phyloP scores from a whole-genome alignment of 2,113 vertebrate species.

The Octodon degus region DNA sequence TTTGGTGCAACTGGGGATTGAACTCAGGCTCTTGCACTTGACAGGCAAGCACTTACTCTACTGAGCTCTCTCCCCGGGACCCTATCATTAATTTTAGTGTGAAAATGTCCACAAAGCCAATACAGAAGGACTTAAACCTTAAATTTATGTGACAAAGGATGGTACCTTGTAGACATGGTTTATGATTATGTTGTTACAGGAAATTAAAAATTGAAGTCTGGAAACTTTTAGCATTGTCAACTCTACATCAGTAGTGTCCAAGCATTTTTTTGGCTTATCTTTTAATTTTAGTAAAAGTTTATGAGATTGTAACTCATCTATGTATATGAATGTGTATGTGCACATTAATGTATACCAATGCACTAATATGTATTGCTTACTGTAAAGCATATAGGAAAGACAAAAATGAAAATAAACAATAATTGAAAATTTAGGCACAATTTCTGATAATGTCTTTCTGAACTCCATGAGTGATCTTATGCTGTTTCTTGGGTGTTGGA shows the following conservation, averaged over 20 bases:
- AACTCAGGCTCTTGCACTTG: too few species aligned
- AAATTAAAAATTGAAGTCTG: not conserved
- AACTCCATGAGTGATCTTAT: not conserved
- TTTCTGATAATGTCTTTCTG: not conserved
- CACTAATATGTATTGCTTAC: not conserved
- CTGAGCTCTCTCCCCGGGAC: too few species aligned
- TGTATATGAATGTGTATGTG: not conserved
- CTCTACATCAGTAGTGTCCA: not conserved
- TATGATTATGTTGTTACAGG: not conserved
- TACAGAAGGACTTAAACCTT: not conserved
- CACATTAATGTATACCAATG: not conserved
- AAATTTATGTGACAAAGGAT: not conserved
- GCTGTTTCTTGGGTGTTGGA: not conserved
- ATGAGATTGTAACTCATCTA: not conserved
- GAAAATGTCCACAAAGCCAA: not conserved
- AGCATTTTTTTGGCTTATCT: not conserved
- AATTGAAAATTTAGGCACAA: not conserved
- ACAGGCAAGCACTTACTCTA: too few species aligned
- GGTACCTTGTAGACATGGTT: not conserved
- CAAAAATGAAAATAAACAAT: not conserved
- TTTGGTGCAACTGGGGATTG: too few species aligned
- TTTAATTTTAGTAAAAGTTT: not conserved
- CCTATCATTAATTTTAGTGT: not conserved
- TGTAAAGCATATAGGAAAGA: not conserved
- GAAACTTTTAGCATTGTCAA: not conserved